These are phyloP conservation scores for Gambusia yucatana DNA, from an alignment of 2,797 vertebrate genomes.

Conservation along the genomic window DNA sequence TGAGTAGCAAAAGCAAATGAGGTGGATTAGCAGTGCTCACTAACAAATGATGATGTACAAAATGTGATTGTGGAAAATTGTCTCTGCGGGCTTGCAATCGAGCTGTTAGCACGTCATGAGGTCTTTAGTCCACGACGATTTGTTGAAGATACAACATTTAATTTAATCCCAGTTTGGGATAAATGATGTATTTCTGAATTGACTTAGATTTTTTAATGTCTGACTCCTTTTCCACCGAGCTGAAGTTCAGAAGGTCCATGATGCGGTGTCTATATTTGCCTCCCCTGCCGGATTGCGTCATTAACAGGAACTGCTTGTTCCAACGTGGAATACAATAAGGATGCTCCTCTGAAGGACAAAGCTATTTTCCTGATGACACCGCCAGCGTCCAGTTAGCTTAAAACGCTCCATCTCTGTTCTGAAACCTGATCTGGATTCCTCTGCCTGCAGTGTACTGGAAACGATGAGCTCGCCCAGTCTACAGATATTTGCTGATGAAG, in stretches of 20 bases:
- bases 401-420: slow-evolving; percentile 50
- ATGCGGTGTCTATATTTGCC: slow-evolving; percentile 34
- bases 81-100: not conserved
- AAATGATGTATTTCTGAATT: not conserved
- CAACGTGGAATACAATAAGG: slow-evolving; percentile 51
- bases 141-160: not conserved
- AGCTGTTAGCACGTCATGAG: not conserved
- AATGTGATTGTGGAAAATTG: not conserved
- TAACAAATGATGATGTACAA: not conserved
- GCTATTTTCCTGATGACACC: slow-evolving; percentile 68
- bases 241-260: slow-evolving; percentile 9
- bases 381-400: slow-evolving; percentile 56
- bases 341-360: slow-evolving; percentile 58
- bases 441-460: slow-evolving; percentile 35
- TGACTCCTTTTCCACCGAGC: not conserved
- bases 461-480: slow-evolving; percentile 53
- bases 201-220: not conserved
- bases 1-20: not conserved
- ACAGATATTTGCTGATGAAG: slow-evolving; percentile 62
- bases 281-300: slow-evolving; percentile 44
- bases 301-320: slow-evolving; percentile 42
- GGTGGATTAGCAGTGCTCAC: not conserved
- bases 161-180: not conserved
- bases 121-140: not conserved
- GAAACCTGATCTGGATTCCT: slow-evolving; percentile 42